These are phyloP conservation scores for Bungarus multicinctus DNA, from an alignment of 2,113 vertebrate genomes.

Conservation along the genomic window DNA sequence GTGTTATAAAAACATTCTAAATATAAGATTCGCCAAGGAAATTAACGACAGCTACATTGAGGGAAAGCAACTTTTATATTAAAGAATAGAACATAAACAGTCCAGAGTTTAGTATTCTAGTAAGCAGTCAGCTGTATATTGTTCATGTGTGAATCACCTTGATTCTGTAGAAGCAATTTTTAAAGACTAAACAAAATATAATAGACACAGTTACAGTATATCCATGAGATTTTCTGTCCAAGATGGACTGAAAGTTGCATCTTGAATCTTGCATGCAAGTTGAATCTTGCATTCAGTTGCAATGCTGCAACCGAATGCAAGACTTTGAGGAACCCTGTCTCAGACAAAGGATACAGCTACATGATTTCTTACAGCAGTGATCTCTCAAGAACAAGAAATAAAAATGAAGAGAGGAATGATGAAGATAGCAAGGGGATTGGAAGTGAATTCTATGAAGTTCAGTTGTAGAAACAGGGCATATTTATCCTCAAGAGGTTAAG, in stretches of 20 bases:
- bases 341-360: neutral
- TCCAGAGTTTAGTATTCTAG: neutral
- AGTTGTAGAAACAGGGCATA: neutral
- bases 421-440: neutral
- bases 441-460: neutral
- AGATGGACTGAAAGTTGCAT: neutral
- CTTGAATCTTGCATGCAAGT: too few relatives aligned
- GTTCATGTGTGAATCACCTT: neutral
- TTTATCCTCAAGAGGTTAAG: neutral
- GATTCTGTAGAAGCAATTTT: neutral
- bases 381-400: neutral
- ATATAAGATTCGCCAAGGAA: neutral
- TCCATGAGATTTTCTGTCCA: too few relatives aligned
- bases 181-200: neutral
- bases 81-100: neutral
- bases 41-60: neutral
- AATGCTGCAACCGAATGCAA: neutral
- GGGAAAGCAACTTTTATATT: neutral
- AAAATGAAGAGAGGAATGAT: neutral
- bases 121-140: neutral
- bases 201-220: neutral
- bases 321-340: neutral
- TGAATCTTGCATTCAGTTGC: too few relatives aligned
- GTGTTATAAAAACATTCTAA: neutral
- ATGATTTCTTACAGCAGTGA: neutral